Evolutionary conservation across 2,888 invertebrate genomes (phyloP), one percentile per base, ranked within the genome.

Genomic region (Anodontia alba): DNA sequence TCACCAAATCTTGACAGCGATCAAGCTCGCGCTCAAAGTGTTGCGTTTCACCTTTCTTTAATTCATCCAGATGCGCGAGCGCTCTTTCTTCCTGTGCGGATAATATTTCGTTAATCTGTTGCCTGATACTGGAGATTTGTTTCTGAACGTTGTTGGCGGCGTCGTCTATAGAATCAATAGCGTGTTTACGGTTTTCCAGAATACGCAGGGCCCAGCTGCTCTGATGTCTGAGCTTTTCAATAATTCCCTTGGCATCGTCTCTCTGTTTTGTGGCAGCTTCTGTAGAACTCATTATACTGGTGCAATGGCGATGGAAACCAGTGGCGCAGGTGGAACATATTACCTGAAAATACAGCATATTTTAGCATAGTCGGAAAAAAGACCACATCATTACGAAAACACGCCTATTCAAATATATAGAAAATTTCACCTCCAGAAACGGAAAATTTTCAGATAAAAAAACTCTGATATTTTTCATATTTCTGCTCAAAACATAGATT

Each of bases 281-380:
- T 15, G 79, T 72, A 0, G 84, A 81, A 42, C 83, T 80, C 46
- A 86, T 70, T 38, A 88, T 83, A 54, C 81, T 84, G 5, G 81
- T 81, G 33, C 88, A 88, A 17, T 77, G 62, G 36, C 88, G 79
- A 46, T 88, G 88, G 62, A 80, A 83, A 0, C 81, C 86, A 1
- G 88, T 84, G 36, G 86, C 88, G 49, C 88, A 88, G 5, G 84
- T 83, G 5, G 84, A 83, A 54, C 88, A 88, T 20, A 88, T 84
- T 1, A 88, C 86, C 78, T 85, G 71, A 8, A 73, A 62, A 49
- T 20, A 49, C 42, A 42, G 42, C 42, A 42, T 42, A 42, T 42
- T 42, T n/a, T n/a, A n/a, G n/a, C n/a, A n/a, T n/a, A n/a, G n/a
- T n/a, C n/a, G n/a, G n/a, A n/a, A n/a, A n/a, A n/a, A n/a, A n/a